These are phyloP conservation scores for Eupeodes luniger DNA, from an alignment of 2,888 invertebrate genomes.

Conservation along the genomic window DNA sequence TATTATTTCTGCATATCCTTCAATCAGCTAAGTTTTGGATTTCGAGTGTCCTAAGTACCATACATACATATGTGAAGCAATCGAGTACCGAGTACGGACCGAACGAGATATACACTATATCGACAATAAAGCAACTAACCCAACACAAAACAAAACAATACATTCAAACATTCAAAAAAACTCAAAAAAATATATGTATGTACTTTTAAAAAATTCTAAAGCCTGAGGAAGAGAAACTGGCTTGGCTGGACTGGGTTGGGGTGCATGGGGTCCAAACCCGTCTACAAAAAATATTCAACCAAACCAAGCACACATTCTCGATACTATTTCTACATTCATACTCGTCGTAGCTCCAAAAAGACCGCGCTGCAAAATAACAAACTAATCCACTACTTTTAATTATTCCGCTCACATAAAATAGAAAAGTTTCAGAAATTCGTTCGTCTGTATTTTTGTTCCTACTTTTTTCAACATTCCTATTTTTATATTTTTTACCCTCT, in stretches of 20 bases:
- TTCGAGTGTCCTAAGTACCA: background rate
- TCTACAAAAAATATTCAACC: constrained; percentile 20
- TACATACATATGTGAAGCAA: constrained; percentile 12
- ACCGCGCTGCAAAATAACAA: constrained; percentile 67
- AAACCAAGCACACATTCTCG: background rate
- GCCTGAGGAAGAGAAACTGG: background rate
- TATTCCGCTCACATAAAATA: constrained; percentile 75
- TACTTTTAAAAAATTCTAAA: constrained; percentile 26
- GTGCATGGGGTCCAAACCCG: constrained; percentile 10
- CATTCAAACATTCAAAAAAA: background rate
- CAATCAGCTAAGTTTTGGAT: constrained; percentile 37
- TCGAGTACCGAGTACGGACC: constrained; percentile 1
- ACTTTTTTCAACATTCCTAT: background rate
- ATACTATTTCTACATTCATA: too few species aligned
- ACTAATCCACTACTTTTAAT: constrained; percentile 75
- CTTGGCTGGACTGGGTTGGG: too few species aligned
- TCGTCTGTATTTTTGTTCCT: constrained; percentile 3
- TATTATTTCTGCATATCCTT: constrained; percentile 4
- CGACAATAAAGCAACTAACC: constrained; percentile 41
- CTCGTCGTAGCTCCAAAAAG: constrained; percentile 12
- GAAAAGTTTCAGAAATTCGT: constrained; percentile 63
- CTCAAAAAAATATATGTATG: constrained; percentile 9
- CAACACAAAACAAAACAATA: background rate
- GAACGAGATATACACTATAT: constrained; percentile 12
- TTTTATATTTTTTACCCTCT: background rate